A percentile compares a stretch with the other conserved stretches of the same genome.
Conservation (phyloP, 2,113 vertebrate species). For the Amazona vittata region DNA sequence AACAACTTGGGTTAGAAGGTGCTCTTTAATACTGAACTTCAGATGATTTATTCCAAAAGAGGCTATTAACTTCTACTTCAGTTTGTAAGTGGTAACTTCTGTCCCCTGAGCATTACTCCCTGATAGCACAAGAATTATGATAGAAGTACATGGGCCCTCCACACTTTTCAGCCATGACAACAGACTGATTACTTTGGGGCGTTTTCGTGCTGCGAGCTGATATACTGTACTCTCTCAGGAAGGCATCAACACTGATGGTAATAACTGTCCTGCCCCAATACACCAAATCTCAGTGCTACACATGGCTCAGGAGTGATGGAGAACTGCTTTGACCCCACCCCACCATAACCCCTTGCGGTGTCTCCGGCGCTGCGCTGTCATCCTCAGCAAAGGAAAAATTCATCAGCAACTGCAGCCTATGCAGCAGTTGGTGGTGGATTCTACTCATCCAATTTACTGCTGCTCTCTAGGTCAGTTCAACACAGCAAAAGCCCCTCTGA, state of each 20-base stretch:
- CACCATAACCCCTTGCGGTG: too few species aligned
- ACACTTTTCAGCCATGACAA: not conserved
- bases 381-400: not conserved
- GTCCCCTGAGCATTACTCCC: not conserved
- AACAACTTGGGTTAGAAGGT: conserved; percentile 15
- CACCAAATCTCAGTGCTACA: not conserved
- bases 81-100: not conserved
- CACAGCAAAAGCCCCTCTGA: not conserved
- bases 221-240: not conserved
- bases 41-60: not conserved
- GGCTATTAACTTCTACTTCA: not conserved
- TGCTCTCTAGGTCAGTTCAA: not conserved
- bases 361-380: not conserved
- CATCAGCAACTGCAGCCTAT: not conserved
- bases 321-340: not conserved
- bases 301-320: not conserved
- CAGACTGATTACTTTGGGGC: not conserved
- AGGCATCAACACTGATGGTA: not conserved
- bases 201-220: not conserved
- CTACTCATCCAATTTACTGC: fast-evolving
- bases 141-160: not conserved
- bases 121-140: not conserved
- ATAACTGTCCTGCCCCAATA: not conserved
- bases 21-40: conserved; percentile 22
- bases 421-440: not conserved